A percentile compares a stretch with the other conserved stretches of the same genome.
These are phyloP conservation scores for Ellobium chinense DNA, from an alignment of 2,888 invertebrate species.

Conservation along the genomic window DNA sequence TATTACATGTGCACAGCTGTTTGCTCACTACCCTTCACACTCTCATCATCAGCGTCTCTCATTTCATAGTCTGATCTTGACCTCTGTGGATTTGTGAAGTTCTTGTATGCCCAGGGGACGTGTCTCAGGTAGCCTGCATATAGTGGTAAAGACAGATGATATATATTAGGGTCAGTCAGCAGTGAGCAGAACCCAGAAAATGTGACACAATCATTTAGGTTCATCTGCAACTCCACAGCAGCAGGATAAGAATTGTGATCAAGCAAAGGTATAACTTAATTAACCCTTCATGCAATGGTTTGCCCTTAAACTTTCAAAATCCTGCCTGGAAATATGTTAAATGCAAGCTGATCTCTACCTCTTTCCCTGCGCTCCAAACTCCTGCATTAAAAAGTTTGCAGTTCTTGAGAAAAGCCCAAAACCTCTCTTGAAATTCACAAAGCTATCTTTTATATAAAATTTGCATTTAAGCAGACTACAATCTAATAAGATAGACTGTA, in stretches of 20 bases:
- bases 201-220: neutral
- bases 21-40: neutral
- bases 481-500: too few relatives aligned
- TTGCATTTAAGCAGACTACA: too few relatives aligned
- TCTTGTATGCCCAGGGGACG: constrained; percentile 54
- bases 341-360: too few relatives aligned
- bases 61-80: constrained; percentile 1
- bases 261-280: too few relatives aligned
- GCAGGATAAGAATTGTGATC: too few relatives aligned
- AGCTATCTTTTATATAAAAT: too few relatives aligned
- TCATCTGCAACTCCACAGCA: neutral
- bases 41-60: neutral
- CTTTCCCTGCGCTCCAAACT: too few relatives aligned
- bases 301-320: too few relatives aligned
- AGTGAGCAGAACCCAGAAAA: neutral
- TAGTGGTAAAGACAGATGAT: neutral
- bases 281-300: too few relatives aligned
- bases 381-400: too few relatives aligned
- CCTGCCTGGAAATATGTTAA: neutral
- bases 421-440: too few relatives aligned
- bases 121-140: constrained; percentile 54
- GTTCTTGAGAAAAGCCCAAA: too few relatives aligned
- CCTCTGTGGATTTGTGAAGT: constrained; percentile 46
- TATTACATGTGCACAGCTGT: constrained; percentile 16
- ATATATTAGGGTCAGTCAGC: neutral